Base-by-base conservation (phyloP, 2,888 invertebrate genomes). In the Thyatira batis region DNA sequence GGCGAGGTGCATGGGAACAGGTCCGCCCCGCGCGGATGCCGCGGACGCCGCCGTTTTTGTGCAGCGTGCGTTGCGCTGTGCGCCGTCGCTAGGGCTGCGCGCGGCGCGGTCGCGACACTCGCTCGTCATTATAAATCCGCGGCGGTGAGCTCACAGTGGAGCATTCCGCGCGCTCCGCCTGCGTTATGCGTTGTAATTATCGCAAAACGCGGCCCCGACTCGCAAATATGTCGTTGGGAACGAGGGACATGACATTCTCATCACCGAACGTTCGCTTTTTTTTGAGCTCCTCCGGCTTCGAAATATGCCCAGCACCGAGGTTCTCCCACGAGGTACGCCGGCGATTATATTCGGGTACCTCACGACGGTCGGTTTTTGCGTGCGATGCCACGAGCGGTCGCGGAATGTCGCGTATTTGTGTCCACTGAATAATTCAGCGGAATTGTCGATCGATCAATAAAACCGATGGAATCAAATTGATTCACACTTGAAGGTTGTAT, bases 241-340 rank as follows among this genome's bases (percentile, higher is more conserved):
- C 89, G 85, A 83, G 71, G 80, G 88, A 91, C 92, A 92, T 91
- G 91, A 91, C 91, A 89, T 92, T 91, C 91, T 91, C 91, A 91
- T 91, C 92, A 91, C 91, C 88, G 80, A 90, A 85, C 81, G 85
- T 71, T 82, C 64, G 58, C 71, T 82, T 90, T 90, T n/a, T 91
- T 89, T 84, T 78, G 72, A 77, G 57, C 70, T 73, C 78, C 79
- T 78, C 76, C 71, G 68, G 71, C 72, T 71, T 67, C 81, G 67
- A 85, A 81, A 82, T 82, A 81, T 78, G 82, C 77, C 72, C 77
- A 69, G 71, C 62, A 65, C 68, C 67, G 78, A 76, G 71, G 78
- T 82, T 84, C 86, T 89, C 89, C 85, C 89, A 89, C 88, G 89
- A 84, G 79, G 82, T 76, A 76, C 69, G 53, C 65, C 62, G 60